These are phyloP conservation scores for Uria lomvia DNA, from an alignment of 2,113 vertebrate species.

Conservation along the genomic window DNA sequence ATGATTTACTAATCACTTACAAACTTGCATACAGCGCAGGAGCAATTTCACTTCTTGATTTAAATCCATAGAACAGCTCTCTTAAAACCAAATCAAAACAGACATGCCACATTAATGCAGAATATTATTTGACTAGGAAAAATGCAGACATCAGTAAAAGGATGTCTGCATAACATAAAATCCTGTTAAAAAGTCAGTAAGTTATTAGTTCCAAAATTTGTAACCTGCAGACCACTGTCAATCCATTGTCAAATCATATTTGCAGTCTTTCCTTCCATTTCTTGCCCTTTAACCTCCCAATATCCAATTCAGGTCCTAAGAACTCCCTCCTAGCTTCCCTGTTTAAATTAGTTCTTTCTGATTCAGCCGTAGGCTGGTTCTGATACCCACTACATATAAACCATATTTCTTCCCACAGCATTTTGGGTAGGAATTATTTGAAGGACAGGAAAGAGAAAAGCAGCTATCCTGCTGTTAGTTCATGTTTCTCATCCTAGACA, in stretches of 20 bases:
- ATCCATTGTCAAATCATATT: not conserved
- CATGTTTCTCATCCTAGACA: not conserved
- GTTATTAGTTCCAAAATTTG: not conserved
- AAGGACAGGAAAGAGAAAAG: not conserved
- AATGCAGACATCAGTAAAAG: not conserved
- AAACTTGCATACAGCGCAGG: not conserved
- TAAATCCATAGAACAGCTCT: not conserved
- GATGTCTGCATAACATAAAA: slow-evolving; percentile 17
- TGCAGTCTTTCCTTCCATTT: not conserved
- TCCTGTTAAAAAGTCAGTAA: slow-evolving; percentile 2
- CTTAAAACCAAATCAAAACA: slow-evolving; percentile 26
- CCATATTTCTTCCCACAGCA: not conserved
- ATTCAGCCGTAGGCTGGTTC: not conserved
- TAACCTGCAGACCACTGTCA: not conserved
- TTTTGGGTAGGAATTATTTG: not conserved
- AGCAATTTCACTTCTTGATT: not conserved
- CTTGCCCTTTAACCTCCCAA: not conserved
- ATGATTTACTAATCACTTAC: slow-evolving; percentile 4
- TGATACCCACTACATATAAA: not conserved
- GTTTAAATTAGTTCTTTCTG: not conserved
- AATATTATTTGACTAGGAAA: slow-evolving; percentile 19
- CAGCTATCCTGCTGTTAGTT: not conserved
- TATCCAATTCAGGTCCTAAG: not conserved
- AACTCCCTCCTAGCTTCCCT: not conserved
- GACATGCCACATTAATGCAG: not conserved